These are phyloP conservation scores for Pygoscelis antarcticus DNA, from an alignment of 2,113 vertebrate species.

Conservation along the genomic window DNA sequence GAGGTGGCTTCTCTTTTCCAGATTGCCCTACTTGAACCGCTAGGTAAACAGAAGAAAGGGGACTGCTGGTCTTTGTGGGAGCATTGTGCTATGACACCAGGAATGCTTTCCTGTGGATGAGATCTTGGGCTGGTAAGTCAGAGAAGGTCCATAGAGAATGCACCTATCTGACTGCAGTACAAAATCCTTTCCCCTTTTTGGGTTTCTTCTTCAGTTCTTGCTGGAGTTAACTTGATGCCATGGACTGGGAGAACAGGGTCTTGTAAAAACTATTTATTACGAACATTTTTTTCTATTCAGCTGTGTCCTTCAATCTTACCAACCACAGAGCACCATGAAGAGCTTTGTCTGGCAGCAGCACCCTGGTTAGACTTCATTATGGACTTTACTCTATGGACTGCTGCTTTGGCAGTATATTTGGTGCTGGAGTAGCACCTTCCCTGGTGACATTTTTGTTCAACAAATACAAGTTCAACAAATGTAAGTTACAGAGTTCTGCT, in stretches of 20 bases:
- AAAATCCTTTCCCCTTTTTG: background rate
- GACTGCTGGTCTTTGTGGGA: background rate
- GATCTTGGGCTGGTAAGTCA: background rate
- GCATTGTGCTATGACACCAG: background rate
- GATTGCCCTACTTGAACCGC: background rate
- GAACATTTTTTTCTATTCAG: background rate
- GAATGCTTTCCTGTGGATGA: background rate
- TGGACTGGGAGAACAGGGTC: background rate
- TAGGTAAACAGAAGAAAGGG: background rate
- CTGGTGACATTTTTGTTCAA: background rate
- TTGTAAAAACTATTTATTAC: background rate
- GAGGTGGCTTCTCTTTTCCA: background rate
- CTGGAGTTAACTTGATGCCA: background rate
- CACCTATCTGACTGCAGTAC: background rate
- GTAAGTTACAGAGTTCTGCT: background rate
- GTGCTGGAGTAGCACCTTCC: background rate
- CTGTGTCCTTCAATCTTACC: background rate
- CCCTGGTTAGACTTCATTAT: background rate
- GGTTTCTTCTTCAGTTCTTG: background rate
- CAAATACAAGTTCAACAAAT: background rate
- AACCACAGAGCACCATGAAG: background rate
- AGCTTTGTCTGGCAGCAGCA: background rate
- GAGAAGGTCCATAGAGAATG: background rate
- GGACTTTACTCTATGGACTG: background rate
- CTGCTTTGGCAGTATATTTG: background rate